These are phyloP conservation scores for Halisarca cf. caerulea DNA, from an alignment of 37 sponge, comb jelly and placozoan genomes.

Conservation along the genomic window DNA sequence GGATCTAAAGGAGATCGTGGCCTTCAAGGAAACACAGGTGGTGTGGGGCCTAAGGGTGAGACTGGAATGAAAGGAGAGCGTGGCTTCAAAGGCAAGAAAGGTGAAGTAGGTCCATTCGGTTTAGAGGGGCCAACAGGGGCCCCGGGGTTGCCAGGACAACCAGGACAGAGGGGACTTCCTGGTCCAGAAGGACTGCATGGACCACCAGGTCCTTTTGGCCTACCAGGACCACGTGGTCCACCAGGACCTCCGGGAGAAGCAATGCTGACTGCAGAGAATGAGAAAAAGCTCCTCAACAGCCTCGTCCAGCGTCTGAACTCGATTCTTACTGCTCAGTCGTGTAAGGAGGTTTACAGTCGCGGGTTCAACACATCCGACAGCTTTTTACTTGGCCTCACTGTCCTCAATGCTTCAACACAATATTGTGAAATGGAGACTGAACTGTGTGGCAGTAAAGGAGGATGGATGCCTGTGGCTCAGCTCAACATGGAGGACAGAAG, in stretches of 20 bases:
- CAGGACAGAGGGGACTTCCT: background rate
- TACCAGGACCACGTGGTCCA: background rate
- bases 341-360: background rate
- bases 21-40: background rate
- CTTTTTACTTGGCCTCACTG: background rate
- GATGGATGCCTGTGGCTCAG: constrained; percentile 1
- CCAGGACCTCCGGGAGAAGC: background rate
- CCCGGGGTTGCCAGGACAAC: background rate
- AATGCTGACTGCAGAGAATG: background rate
- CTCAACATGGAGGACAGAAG: background rate
- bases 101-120: background rate
- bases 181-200: background rate
- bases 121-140: background rate
- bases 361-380: background rate
- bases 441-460: background rate
- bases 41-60: background rate
- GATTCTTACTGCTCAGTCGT: background rate
- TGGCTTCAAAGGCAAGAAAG: background rate
- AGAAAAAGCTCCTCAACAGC: background rate
- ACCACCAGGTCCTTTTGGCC: background rate
- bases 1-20: background rate
- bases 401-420: background rate
- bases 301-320: background rate
- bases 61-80: background rate
- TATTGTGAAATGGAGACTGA: background rate